Evolutionary conservation across 2,113 vertebrate species (phyloP), one percentile per base, ranked within the genome.

Genomic region (Tauraco erythrolophus): DNA sequence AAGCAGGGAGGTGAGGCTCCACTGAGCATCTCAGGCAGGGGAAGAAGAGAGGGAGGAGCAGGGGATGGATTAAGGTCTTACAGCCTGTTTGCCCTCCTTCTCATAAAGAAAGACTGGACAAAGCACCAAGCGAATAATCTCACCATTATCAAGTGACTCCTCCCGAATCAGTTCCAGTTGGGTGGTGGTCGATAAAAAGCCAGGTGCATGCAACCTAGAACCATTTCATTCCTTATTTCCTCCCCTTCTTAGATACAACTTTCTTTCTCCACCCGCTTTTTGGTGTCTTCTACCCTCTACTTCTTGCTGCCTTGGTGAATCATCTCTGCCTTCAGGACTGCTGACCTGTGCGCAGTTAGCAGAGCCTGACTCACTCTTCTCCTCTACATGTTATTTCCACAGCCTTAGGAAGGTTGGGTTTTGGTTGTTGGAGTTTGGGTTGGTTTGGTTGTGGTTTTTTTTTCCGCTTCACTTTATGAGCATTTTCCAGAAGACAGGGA

Each of bases 341-440:
- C 94, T 96, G 94, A 96, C 93, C 60, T 30, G n/a, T 60, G 66
- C 9, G 8, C 3, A 35, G 89, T 76, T 84, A 91, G 76, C 91
- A 91, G 56, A 94, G 83, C 80, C 95, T 98, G 97, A 97, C 94
- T 98, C 97, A 98, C 94, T 88, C 75, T 89, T 78, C 80, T 96
- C 48, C 71, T 70, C 86, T 46, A 72, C 77, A 33, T 65, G 70
- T 89, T 95, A 71, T 95, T 97, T 97, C 94, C 96, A 96, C 70
- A 87, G 68, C 48, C 77, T 25, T 76, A 23, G 31, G 61, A 95
- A 94, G 65, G 61, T 37, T 95, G 77, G 61, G 77, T n/a, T 96
- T 91, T 71, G 41, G 53, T 89, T 81, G 27, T 56, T 89, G 94
- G 94, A 84, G 39, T 75, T 92, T 92, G 58, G 35, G n/a, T 77